Evolutionary conservation across 1,140 invertebrate genomes (phyloP).

Genomic region (Apis florea): DNA sequence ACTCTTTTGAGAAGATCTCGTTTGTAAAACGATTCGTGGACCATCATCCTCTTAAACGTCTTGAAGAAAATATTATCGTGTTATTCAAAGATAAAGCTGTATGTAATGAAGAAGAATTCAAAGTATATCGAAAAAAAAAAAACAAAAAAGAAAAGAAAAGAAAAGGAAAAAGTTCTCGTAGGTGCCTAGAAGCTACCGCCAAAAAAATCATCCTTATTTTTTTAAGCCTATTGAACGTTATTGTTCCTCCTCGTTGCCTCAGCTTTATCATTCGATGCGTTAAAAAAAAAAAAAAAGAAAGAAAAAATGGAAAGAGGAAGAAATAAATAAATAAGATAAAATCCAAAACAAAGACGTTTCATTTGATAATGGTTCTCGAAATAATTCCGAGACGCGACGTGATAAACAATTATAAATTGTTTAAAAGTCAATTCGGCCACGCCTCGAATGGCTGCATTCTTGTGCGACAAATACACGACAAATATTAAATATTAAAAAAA

Average conservation of each 20-base stretch:
- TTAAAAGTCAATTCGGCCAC: conserved; percentile 23
- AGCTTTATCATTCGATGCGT: background rate
- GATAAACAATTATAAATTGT: background rate
- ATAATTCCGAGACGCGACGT: background rate
- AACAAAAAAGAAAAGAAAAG: no score
- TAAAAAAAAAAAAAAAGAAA: background rate
- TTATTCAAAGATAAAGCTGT: background rate
- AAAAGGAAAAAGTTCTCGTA: background rate
- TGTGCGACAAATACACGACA: background rate
- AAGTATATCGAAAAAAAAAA: background rate
- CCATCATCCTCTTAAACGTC: background rate
- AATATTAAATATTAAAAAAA: background rate
- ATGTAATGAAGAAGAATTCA: background rate
- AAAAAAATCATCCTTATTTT: conserved; percentile 11
- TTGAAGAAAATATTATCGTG: background rate
- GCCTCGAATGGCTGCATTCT: background rate
- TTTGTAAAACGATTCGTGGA: background rate
- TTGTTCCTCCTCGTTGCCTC: background rate
- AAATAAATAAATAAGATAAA: background rate
- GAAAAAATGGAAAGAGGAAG: background rate
- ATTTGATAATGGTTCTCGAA: background rate
- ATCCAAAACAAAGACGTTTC: background rate
- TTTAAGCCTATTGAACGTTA: background rate
- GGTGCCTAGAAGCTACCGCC: conserved; percentile 1
- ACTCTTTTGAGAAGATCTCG: background rate